A percentile compares a stretch with the other conserved stretches of the same genome.
Evolutionary conservation across 2,797 vertebrate genomes (phyloP).

Genomic region (Capromys pilorides): DNA sequence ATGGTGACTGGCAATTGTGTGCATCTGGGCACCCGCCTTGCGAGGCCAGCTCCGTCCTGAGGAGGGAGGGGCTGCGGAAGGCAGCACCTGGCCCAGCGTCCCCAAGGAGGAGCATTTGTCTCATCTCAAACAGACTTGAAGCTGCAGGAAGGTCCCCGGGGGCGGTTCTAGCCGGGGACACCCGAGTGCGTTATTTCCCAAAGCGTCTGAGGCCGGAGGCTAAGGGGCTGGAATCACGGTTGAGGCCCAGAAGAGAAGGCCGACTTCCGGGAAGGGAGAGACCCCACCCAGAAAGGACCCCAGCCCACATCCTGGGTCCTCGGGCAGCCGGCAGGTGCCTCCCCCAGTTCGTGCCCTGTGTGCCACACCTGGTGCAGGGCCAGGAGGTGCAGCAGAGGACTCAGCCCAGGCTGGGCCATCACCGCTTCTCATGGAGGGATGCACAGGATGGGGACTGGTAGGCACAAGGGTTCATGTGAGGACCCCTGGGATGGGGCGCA

Average conservation of each 20-base stretch:
- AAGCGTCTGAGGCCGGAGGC: too few relatives aligned
- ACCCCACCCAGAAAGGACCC: neutral
- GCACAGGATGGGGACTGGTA: accelerated
- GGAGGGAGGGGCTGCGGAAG: conserved; percentile 13
- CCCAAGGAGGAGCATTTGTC: neutral
- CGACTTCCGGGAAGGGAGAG: accelerated
- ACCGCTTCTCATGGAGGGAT: neutral
- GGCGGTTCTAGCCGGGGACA: neutral
- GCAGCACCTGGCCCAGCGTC: neutral
- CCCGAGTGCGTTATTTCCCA: neutral
- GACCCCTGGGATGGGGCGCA: neutral
- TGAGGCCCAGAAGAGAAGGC: neutral
- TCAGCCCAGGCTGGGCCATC: accelerated
- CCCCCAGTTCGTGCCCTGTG: accelerated
- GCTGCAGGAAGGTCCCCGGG: neutral
- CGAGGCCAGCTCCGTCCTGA: conserved; percentile 48
- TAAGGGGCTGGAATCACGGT: accelerated
- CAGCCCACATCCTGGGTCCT: neutral
- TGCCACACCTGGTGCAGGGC: accelerated
- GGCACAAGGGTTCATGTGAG: neutral
- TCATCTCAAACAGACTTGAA: conserved; percentile 21
- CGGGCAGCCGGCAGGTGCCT: accelerated
- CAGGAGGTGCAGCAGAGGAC: neutral
- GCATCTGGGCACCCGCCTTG: conserved; percentile 50
- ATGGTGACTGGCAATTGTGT: neutral